These are phyloP conservation scores for Rhynchopsitta pachyrhyncha DNA, from an alignment of 2,113 vertebrate genomes.

Conservation along the genomic window DNA sequence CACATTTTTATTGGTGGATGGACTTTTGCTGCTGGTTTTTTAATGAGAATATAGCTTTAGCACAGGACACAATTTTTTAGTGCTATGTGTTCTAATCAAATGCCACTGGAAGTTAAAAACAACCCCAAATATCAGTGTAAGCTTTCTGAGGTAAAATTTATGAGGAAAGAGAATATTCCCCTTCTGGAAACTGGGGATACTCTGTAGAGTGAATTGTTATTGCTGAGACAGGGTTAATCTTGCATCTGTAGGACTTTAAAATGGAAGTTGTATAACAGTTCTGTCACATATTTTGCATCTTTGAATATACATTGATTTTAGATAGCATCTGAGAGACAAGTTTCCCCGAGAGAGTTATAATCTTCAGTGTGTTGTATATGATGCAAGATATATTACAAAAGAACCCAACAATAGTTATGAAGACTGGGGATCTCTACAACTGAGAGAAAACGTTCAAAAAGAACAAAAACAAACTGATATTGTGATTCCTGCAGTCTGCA, in stretches of 20 bases:
- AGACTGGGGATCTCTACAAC: background rate
- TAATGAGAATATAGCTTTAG: background rate
- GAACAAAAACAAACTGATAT: background rate
- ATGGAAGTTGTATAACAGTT: accelerated
- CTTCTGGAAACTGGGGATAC: background rate
- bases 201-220: background rate
- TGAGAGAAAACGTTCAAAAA: background rate
- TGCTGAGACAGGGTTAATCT: background rate
- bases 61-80: background rate
- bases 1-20: background rate
- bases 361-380: background rate
- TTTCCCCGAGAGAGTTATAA: background rate
- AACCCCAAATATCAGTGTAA: background rate
- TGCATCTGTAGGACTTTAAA: background rate
- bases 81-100: background rate
- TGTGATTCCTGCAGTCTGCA: background rate
- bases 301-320: background rate
- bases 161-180: background rate
- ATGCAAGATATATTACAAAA: background rate
- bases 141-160: background rate
- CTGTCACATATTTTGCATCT: background rate
- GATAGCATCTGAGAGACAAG: background rate
- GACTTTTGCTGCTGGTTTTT: background rate
- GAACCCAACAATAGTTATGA: background rate
- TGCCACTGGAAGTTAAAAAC: background rate